Conservation (phyloP, 2,797 vertebrate genomes). For the Natrix natrix region DNA sequence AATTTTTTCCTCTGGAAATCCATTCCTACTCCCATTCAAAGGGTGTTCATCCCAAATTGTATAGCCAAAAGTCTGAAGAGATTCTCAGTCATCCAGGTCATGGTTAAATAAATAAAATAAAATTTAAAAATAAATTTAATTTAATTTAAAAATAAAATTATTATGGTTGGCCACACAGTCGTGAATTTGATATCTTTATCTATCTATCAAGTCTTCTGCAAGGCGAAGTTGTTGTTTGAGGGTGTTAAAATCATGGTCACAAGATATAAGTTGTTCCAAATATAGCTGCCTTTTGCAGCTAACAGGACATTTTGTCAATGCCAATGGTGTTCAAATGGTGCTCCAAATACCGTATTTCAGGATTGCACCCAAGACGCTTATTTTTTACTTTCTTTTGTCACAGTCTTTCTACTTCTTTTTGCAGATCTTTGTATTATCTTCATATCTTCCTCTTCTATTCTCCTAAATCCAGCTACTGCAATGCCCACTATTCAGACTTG, state of each 20-base stretch:
- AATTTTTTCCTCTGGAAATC: no score
- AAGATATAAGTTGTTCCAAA: background rate
- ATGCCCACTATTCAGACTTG: no score
- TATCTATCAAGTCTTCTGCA: background rate
- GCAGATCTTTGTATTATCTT: background rate
- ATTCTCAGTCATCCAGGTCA: no score
- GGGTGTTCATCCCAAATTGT: no score
- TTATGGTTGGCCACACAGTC: background rate
- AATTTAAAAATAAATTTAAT: no score
- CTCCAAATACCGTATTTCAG: background rate
- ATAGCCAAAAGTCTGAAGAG: no score
- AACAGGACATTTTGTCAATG: background rate
- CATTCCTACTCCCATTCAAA: no score
- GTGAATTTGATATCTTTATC: background rate
- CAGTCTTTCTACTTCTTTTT: background rate
- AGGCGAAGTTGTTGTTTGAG: background rate
- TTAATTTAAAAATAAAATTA: background rate
- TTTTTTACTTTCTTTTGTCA: background rate
- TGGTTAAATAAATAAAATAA: no score
- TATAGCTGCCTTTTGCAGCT: no score
- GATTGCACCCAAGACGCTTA: background rate
- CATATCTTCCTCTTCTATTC: background rate
- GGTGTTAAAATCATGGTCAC: background rate
- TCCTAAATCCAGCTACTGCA: background rate
- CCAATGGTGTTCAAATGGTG: background rate